Evolutionary conservation across 2,797 vertebrate genomes (phyloP), one percentile per base, ranked within the genome.

Genomic region (Lagocephalus sceleratus): DNA sequence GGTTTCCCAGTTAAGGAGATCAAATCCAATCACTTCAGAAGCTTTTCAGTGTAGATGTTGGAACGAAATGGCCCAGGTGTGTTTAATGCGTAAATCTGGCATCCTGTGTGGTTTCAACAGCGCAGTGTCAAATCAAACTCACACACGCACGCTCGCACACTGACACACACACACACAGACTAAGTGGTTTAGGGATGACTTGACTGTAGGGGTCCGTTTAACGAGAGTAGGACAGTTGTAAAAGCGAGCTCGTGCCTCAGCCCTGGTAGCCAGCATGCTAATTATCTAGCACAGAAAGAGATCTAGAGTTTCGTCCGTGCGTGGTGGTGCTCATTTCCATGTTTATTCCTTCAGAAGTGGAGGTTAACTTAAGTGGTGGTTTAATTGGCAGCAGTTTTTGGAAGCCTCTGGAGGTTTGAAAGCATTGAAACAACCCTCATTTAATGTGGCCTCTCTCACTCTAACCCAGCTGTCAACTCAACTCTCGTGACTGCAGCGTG

Each of bases 61-160:
- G 45, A 48, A 66, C 1, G n/a, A n/a, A 50, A 42, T 23, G 11
- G 1, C 5, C 8, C 1, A 9, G n/a, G 16, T 20, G 7, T 63
- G 49, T 54, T 17, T 56, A 32, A 65, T 8, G 62, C 26, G 46
- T 60, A 49, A 44, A 2, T 60, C 14, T 40, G 22, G 32, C 64
- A 53, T 78, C 72, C 62, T 79, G 73, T 74, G 72, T 61, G 70
- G 64, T 78, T 73, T 82, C 60, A 62, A 58, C 47, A 75, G 51
- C 60, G 57, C 55, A 25, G 72, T 63, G 59, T 67, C 71, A 78
- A 57, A 65, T 73, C 60, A 56, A 64, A 16, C 2, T 6, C 38
- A 16, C 2, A 52, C 40, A 42, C 40, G 10, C 40, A 42, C 40
- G 3, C 11, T 20, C 20, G 44, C 22, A 46, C 9, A 76, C 51